phyloP scores from a whole-genome alignment of 1,140 invertebrate genomes.

The Calycopis cecrops region DNA sequence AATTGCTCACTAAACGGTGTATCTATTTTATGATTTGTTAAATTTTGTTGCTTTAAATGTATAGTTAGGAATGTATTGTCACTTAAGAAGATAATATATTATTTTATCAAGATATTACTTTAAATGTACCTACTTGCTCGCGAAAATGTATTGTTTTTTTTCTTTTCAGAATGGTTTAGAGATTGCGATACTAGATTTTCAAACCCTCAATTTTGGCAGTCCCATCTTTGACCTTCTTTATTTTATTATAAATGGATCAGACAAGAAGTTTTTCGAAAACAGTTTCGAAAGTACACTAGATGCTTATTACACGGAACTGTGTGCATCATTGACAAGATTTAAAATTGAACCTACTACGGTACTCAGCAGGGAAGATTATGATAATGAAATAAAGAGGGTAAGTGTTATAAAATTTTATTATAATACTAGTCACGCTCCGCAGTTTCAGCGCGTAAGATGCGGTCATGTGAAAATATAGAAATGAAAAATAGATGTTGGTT shows the following conservation, averaged over 20 bases:
- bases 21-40: not conserved
- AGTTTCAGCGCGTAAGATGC: no score
- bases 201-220: slow-evolving; percentile 14
- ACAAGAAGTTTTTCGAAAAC: slow-evolving; percentile 43
- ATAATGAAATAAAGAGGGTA: slow-evolving; percentile 30
- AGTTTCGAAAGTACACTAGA: slow-evolving; percentile 58
- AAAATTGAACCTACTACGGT: slow-evolving; percentile 21
- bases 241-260: slow-evolving; percentile 66
- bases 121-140: no score
- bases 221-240: slow-evolving; percentile 63
- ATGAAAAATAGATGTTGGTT: no score
- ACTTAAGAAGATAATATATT: no score
- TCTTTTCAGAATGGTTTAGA: not conserved
- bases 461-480: no score
- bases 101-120: not conserved
- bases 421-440: no score
- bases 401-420: not conserved
- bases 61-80: no score
- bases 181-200: slow-evolving; percentile 13
- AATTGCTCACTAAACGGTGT: not conserved
- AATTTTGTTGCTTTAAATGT: no score
- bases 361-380: slow-evolving; percentile 29
- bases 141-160: no score
- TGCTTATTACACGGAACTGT: slow-evolving; percentile 60
- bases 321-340: slow-evolving; percentile 14